These are phyloP conservation scores for Thunnus thynnus DNA, from an alignment of 2,113 vertebrate species.

Conservation along the genomic window DNA sequence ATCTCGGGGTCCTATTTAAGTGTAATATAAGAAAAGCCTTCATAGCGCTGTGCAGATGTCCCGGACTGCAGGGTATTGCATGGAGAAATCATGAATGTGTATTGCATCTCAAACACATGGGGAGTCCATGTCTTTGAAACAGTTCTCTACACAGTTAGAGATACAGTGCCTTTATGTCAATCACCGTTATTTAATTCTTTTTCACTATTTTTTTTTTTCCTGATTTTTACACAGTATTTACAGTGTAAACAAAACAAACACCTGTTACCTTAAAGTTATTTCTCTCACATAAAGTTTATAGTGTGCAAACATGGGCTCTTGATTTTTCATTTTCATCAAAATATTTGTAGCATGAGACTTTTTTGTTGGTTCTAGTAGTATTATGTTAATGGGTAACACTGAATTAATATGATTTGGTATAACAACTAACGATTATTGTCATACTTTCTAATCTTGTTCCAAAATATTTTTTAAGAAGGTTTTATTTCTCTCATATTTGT, in stretches of 20 bases:
- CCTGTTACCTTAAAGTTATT: conserved; percentile 69
- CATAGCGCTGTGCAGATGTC: conserved; percentile 78
- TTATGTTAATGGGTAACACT: conserved; percentile 44
- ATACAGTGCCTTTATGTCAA: conserved; percentile 85
- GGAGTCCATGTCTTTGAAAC: conserved; percentile 47
- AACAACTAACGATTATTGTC: conserved; percentile 21
- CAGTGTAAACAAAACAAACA: conserved; percentile 67
- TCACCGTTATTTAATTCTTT: conserved; percentile 57
- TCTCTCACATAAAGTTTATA: conserved; percentile 51
- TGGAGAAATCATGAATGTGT: conserved; percentile 55
- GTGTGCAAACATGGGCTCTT: conserved; percentile 59
- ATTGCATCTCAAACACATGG: conserved; percentile 44
- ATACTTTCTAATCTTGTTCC: conserved; percentile 28
- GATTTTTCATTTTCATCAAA: conserved; percentile 43
- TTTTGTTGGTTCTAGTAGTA: conserved; percentile 49
- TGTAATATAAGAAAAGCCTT: conserved; percentile 46
- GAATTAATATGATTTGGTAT: conserved; percentile 62
- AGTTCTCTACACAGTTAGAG: conserved; percentile 74
- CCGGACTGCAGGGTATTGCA: conserved; percentile 34
- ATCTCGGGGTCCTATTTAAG: conserved; percentile 86
- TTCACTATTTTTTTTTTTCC: conserved; percentile 41
- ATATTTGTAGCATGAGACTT: conserved; percentile 64
- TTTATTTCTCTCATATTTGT: conserved; percentile 5
- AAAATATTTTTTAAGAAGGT: conserved; percentile 28
- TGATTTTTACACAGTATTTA: conserved; percentile 50